Conservation (phyloP, 2,113 vertebrate species). For the Cygnus atratus region DNA sequence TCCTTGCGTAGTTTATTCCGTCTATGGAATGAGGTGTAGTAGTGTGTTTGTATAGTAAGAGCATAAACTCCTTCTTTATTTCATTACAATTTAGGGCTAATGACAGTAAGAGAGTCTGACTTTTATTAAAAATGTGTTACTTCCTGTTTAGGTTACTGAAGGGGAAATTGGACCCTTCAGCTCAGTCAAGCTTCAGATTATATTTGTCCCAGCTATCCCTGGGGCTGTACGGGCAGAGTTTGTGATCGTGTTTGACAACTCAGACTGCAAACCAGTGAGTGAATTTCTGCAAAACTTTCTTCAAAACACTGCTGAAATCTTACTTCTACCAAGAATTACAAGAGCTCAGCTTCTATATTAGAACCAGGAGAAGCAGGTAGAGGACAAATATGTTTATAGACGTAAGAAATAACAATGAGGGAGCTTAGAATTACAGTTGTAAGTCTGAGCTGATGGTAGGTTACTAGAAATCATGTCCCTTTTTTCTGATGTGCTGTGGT, state of each 20-base stretch:
- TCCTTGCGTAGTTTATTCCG: fast-evolving
- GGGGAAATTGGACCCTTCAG: constrained; percentile 85
- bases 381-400: background rate
- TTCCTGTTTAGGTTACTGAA: constrained; percentile 73
- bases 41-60: background rate
- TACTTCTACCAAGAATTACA: background rate
- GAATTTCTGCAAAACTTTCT: background rate
- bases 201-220: constrained; percentile 84
- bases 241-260: constrained; percentile 81
- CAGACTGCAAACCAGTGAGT: constrained; percentile 81
- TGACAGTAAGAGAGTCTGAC: background rate
- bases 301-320: background rate
- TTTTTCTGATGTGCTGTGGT: background rate
- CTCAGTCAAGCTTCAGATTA: constrained; percentile 81
- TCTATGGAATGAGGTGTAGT: background rate
- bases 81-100: background rate
- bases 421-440: too few relatives aligned
- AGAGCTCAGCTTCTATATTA: background rate
- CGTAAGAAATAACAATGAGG: background rate
- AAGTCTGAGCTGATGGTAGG: background rate
- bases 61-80: background rate
- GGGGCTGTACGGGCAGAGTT: constrained; percentile 78
- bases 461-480: background rate
- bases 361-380: background rate
- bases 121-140: background rate